phyloP scores from a whole-genome alignment of 2,797 vertebrate genomes.

The Rhincodon typus region DNA sequence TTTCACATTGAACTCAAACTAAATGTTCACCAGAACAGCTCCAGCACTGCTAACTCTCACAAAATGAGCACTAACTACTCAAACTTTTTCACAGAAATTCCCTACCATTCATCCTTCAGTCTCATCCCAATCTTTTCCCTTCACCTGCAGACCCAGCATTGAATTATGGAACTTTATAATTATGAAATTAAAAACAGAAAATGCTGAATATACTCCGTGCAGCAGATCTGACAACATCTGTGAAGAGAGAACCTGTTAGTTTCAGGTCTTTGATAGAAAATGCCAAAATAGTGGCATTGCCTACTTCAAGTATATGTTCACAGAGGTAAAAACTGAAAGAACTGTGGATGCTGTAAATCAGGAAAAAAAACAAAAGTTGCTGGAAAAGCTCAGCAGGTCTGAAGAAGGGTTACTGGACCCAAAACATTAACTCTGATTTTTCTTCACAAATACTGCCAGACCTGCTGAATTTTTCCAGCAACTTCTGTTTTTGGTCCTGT shows the following conservation, averaged over 20 bases:
- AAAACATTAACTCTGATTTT: too few species aligned
- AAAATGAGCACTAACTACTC: not conserved
- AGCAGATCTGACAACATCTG: too few species aligned
- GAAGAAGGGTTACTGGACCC: too few species aligned
- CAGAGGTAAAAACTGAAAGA: not conserved
- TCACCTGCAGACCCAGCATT: not conserved
- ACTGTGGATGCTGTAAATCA: too few species aligned
- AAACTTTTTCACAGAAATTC: not conserved
- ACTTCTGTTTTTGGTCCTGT: too few species aligned
- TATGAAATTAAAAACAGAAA: not conserved
- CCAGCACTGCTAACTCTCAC: not conserved
- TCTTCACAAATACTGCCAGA: too few species aligned
- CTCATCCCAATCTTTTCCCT: not conserved
- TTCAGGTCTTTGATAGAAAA: not conserved
- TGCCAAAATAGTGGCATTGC: not conserved
- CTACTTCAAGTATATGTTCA: not conserved
- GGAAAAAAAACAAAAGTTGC: too few species aligned
- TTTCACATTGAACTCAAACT: not conserved
- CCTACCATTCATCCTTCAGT: not conserved
- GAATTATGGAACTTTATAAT: not conserved
- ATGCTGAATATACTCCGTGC: too few species aligned
- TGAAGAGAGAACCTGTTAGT: too few species aligned
- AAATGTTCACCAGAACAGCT: not conserved
- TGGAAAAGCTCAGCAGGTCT: too few species aligned
- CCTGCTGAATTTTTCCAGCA: too few species aligned